A percentile compares a stretch with the other conserved stretches of the same genome.
phyloP scores from a whole-genome alignment of 2,888 invertebrate species.

The Tenthredo notha region DNA sequence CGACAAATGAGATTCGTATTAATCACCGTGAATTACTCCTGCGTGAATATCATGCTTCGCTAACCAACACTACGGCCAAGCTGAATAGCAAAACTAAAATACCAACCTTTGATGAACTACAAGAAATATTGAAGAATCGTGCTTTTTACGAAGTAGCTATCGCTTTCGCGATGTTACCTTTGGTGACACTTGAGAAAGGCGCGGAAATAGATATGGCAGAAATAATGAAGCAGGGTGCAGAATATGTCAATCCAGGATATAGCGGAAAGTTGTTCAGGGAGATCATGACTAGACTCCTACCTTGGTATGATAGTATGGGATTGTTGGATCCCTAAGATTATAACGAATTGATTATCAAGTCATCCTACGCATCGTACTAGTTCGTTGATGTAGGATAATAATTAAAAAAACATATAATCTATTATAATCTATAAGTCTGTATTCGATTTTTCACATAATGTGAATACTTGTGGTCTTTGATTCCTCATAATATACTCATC shows the following conservation, averaged over 20 bases:
- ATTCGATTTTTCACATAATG: too few relatives aligned
- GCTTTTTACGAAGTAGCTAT: slow-evolving; percentile 64
- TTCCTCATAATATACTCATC: not conserved
- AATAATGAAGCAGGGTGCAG: not conserved
- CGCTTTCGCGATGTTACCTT: slow-evolving; percentile 65
- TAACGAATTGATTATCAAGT: not conserved
- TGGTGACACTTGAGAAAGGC: slow-evolving; percentile 67
- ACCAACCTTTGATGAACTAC: slow-evolving; percentile 64
- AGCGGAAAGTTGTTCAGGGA: slow-evolving; percentile 36
- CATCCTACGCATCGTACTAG: not conserved
- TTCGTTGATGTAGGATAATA: not conserved
- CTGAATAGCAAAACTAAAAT: slow-evolving; percentile 67
- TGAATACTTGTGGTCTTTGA: not conserved
- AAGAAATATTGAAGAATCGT: slow-evolving; percentile 60
- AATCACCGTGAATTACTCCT: slow-evolving; percentile 62
- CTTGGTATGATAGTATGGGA: slow-evolving; percentile 65
- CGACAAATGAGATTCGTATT: slow-evolving; percentile 60
- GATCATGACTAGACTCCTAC: slow-evolving; percentile 65
- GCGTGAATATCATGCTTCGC: slow-evolving; percentile 64
- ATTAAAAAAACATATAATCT: not conserved
- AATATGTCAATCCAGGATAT: slow-evolving; percentile 1
- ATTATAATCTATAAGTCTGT: too few relatives aligned
- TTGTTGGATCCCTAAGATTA: slow-evolving; percentile 64
- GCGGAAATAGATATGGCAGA: slow-evolving; percentile 59
- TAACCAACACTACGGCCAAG: slow-evolving; percentile 65